Evolutionary conservation across 2,888 invertebrate species (phyloP).

Genomic region (Eupithecia exiguata): DNA sequence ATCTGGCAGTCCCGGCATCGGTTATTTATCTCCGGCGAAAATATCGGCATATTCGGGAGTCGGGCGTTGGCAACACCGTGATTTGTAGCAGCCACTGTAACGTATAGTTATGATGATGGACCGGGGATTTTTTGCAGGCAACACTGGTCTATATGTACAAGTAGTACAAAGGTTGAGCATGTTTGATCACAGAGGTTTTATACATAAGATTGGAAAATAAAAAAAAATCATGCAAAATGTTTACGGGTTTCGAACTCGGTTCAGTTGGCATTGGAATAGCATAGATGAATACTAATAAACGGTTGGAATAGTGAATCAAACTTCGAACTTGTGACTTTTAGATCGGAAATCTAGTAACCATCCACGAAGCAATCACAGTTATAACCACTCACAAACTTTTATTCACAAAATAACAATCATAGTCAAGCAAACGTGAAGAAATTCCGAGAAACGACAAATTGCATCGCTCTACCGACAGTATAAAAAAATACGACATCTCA

Average conservation of each 20-base stretch:
- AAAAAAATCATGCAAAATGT: neutral
- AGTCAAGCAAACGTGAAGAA: constrained; percentile 16
- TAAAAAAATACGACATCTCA: constrained; percentile 35
- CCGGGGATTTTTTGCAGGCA: constrained; percentile 28
- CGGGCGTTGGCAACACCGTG: constrained; percentile 49
- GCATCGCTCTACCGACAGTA: constrained; percentile 25
- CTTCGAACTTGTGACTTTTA: neutral
- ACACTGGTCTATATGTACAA: constrained; percentile 25
- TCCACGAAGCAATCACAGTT: neutral
- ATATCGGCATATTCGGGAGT: constrained; percentile 54
- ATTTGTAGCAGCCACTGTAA: constrained; percentile 48
- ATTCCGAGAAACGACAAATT: constrained; percentile 18
- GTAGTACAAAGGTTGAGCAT: neutral
- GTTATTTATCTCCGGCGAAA: constrained; percentile 50
- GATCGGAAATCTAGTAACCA: neutral
- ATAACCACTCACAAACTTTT: constrained; percentile 9
- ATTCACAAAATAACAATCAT: constrained; percentile 21
- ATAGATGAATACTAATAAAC: no score
- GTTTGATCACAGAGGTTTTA: neutral
- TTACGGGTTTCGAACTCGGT: neutral
- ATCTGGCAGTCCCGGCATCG: constrained; percentile 44
- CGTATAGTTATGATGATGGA: constrained; percentile 38
- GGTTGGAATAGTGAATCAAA: neutral
- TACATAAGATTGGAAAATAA: neutral
- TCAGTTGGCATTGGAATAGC: neutral